These are phyloP conservation scores for Drosophila setifemur DNA, from an alignment of 1,140 invertebrate species.

Conservation along the genomic window DNA sequence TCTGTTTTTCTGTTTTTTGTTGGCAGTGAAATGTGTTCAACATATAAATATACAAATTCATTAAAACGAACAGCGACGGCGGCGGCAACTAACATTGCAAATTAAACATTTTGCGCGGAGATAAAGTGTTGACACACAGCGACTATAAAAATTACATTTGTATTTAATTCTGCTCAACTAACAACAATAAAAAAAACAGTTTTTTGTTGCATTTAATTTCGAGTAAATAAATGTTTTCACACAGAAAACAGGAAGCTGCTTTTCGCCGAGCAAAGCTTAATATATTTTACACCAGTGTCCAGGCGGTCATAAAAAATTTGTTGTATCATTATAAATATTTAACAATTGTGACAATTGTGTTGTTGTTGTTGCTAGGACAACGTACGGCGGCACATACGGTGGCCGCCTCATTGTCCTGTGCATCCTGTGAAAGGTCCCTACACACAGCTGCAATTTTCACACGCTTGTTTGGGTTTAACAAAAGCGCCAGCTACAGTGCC, in stretches of 20 bases:
- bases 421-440: conserved; percentile 1
- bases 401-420: conserved; percentile 6
- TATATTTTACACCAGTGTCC: conserved; percentile 68
- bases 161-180: conserved; percentile 19
- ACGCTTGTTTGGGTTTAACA: conserved; percentile 72
- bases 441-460: conserved; percentile 71
- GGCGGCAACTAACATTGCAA: not conserved
- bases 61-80: conserved; percentile 20
- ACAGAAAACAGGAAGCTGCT: not conserved
- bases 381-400: conserved; percentile 43
- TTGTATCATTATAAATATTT: conserved; percentile 79
- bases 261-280: conserved; percentile 38
- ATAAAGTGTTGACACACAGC: conserved; percentile 10
- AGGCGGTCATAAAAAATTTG: conserved; percentile 54
- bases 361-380: conserved; percentile 61
- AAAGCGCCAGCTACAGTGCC: conserved; percentile 5
- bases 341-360: conserved; percentile 80
- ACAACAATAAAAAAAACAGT: not conserved
- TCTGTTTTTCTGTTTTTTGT: conserved; percentile 20
- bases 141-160: conserved; percentile 3
- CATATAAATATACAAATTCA: conserved; percentile 29
- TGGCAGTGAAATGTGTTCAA: conserved; percentile 40
- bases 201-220: conserved; percentile 32
- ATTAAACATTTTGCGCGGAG: conserved; percentile 9
- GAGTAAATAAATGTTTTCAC: conserved; percentile 60